A percentile compares a stretch with the other conserved stretches of the same genome.
These are phyloP conservation scores for Tupaia chinensis DNA, from an alignment of 2,113 vertebrate species.

Conservation along the genomic window DNA sequence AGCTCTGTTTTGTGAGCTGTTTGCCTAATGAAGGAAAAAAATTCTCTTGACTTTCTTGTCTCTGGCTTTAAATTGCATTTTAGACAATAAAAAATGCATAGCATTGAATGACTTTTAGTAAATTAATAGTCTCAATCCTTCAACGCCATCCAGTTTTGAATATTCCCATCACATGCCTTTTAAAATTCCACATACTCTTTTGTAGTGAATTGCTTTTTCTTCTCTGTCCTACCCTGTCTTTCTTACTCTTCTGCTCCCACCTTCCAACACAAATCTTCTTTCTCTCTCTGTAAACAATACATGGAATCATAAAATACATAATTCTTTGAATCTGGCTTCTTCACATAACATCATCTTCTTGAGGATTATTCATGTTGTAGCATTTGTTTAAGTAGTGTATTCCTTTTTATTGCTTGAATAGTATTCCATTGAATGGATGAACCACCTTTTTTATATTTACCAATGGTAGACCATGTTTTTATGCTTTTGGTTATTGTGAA, in stretches of 20 bases:
- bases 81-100: not conserved
- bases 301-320: not conserved
- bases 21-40: not conserved
- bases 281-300: not conserved
- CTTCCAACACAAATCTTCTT: not conserved
- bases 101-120: not conserved
- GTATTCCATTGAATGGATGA: not conserved
- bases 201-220: not conserved
- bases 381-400: not conserved
- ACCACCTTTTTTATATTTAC: not conserved
- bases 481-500: not conserved
- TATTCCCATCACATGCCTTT: not conserved
- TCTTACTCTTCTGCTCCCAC: not conserved
- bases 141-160: not conserved
- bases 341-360: not conserved
- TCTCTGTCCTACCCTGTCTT: too few species aligned
- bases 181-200: too few species aligned
- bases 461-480: not conserved
- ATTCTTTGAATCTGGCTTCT: not conserved
- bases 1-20: not conserved
- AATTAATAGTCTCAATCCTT: not conserved
- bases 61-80: not conserved
- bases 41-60: not conserved
- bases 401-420: not conserved
- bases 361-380: not conserved